phyloP scores from a whole-genome alignment of 2,888 invertebrate species.

The Drosophila falleni region DNA sequence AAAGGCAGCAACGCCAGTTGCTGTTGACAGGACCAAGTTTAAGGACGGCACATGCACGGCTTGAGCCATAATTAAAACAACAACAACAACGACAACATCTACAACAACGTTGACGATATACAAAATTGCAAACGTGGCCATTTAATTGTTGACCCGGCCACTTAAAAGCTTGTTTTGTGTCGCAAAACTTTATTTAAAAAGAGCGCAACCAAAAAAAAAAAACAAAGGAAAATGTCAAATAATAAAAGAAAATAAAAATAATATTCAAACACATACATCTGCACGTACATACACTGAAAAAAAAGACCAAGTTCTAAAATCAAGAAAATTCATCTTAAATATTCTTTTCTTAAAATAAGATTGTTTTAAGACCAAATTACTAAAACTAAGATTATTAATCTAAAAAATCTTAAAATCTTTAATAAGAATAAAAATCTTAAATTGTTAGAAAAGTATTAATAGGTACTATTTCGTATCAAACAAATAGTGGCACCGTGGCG shows the following conservation, averaged over 20 bases:
- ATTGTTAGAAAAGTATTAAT: no score
- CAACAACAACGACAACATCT: conserved; percentile 15
- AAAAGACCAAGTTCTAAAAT: no score
- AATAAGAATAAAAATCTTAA: no score
- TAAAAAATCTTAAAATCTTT: no score
- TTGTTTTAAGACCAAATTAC: no score
- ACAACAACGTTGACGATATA: conserved; percentile 14
- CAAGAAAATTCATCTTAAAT: no score
- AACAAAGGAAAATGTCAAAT: conserved; percentile 16
- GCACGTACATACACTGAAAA: not conserved
- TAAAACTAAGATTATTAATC: no score
- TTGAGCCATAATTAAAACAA: conserved; percentile 35
- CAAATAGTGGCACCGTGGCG: no score
- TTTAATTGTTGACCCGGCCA: conserved; percentile 53
- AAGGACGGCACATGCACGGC: conserved; percentile 21
- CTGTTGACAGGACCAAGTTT: conserved; percentile 46
- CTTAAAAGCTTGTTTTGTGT: conserved; percentile 58
- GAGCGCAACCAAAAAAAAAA: conserved; percentile 5
- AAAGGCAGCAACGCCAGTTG: conserved; percentile 35
- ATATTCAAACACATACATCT: not conserved
- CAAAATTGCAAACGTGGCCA: conserved; percentile 39
- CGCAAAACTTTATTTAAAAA: conserved; percentile 32
- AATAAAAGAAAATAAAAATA: conserved; percentile 27
- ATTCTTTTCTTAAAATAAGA: no score
- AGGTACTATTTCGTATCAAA: no score